These are phyloP conservation scores for Cactoblastis cactorum DNA, from an alignment of 2,888 invertebrate species.

Conservation along the genomic window DNA sequence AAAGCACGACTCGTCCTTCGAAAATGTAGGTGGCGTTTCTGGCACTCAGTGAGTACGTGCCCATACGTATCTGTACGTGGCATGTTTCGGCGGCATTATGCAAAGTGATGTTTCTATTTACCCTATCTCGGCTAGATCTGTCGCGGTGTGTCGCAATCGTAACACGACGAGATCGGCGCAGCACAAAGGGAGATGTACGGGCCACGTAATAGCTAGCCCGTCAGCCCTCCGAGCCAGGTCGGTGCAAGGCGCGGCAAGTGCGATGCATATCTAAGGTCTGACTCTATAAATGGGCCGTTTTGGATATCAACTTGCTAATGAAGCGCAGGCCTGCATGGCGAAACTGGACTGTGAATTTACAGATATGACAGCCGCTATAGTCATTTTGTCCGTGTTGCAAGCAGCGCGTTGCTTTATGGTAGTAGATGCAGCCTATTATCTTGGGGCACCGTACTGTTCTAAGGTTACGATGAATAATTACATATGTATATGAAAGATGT, in stretches of 20 bases:
- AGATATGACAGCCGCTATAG: constrained; percentile 63
- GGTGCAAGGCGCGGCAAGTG: constrained; percentile 50
- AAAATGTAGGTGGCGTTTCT: constrained; percentile 54
- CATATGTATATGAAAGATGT: constrained; percentile 13
- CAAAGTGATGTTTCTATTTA: constrained; percentile 76
- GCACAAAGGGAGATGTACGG: constrained; percentile 74
- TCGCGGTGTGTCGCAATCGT: constrained; percentile 70
- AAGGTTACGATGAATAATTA: constrained; percentile 21
- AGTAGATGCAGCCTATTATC: constrained; percentile 24
- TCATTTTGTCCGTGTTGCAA: constrained; percentile 51
- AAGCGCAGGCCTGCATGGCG: constrained; percentile 58
- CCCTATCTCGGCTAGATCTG: constrained; percentile 70
- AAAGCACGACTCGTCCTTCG: constrained; percentile 29
- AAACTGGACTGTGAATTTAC: constrained; percentile 65
- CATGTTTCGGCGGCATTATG: constrained; percentile 59
- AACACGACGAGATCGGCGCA: constrained; percentile 65
- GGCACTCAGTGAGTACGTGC: constrained; percentile 53
- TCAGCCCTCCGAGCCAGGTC: constrained; percentile 55
- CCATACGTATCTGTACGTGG: constrained; percentile 54
- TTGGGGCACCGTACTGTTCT: constrained; percentile 17
- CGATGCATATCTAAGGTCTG: constrained; percentile 74
- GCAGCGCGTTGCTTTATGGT: constrained; percentile 51
- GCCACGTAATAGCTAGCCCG: constrained; percentile 68
- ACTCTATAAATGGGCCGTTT: constrained; percentile 75
- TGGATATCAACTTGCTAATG: constrained; percentile 77